Conservation (phyloP, 2,888 invertebrate genomes). For the Automeris io region DNA sequence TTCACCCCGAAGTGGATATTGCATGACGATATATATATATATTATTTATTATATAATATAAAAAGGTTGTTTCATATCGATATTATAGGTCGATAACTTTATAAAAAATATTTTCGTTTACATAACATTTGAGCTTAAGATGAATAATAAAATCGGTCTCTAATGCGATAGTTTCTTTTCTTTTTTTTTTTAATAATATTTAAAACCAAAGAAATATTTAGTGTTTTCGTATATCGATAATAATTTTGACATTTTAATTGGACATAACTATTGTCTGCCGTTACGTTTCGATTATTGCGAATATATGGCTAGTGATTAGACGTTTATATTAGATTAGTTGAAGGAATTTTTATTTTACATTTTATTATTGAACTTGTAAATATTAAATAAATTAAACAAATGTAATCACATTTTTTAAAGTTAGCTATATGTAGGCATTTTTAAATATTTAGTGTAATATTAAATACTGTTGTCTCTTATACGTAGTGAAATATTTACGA, state of each 20-base stretch:
- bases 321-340: slow-evolving; percentile 60
- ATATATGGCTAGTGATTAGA: slow-evolving; percentile 76
- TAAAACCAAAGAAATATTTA: slow-evolving; percentile 1
- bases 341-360: slow-evolving; percentile 39
- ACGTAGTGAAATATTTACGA: slow-evolving; percentile 3
- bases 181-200: no score
- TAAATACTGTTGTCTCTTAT: slow-evolving; percentile 18
- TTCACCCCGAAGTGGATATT: no score
- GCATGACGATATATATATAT: no score
- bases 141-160: no score
- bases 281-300: slow-evolving; percentile 49
- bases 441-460: slow-evolving; percentile 11
- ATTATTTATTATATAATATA: no score
- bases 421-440: slow-evolving; percentile 17
- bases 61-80: no score
- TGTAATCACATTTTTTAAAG: slow-evolving; percentile 24
- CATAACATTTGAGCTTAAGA: no score
- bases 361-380: slow-evolving; percentile 25
- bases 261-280: background rate
- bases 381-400: slow-evolving; percentile 28
- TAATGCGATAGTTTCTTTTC: no score
- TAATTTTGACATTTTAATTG: background rate
- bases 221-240: background rate
- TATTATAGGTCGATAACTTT: no score
- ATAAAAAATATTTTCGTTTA: no score